Conservation (phyloP, 1,140 invertebrate genomes). For the silkworm (Bombyx mori) region ASM3026992v2 NC_085118.1:5942501-5943000, state of each 20-base stretch:
- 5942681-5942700: no score
- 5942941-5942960: not conserved
- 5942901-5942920: not conserved
- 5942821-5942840: not conserved
- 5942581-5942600: conserved; percentile 2
- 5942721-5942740: no score
- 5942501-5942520: conserved; percentile 6
- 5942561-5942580: conserved; percentile 12
- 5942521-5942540: conserved; percentile 23
- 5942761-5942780: no score
- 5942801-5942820: no score
- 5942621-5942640: not conserved
- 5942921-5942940: not conserved
- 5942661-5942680: not conserved
- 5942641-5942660: not conserved
- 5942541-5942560: conserved; percentile 33
- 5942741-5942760: no score
- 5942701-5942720: no score
- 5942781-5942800: no score
- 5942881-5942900: not conserved
- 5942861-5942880: no score
- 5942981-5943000: not conserved
- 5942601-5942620: not conserved
- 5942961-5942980: not conserved
- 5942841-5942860: no score